These are phyloP conservation scores for Paramormyrops hopkinsi DNA, from an alignment of 2,797 vertebrate genomes.

Conservation along the genomic window DNA sequence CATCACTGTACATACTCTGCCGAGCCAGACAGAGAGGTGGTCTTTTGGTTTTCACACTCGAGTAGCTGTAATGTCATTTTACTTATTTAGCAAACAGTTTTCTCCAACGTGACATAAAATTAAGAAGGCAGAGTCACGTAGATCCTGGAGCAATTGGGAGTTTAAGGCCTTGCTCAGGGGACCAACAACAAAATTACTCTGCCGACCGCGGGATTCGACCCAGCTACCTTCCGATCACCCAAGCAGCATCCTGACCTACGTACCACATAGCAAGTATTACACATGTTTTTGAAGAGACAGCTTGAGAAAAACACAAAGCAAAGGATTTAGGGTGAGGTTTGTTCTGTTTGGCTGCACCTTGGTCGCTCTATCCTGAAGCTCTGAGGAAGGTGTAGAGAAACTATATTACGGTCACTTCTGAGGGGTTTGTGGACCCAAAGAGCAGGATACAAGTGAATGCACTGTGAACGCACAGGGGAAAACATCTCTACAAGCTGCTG, in stretches of 20 bases:
- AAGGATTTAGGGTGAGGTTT: conserved; percentile 40
- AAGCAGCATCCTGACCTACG: not conserved
- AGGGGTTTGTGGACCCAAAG: not conserved
- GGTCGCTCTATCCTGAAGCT: not conserved
- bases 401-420: not conserved
- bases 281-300: not conserved
- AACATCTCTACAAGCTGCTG: not conserved
- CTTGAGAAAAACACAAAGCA: not conserved
- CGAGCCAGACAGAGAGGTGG: not conserved
- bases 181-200: not conserved
- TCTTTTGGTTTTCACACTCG: not conserved
- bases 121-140: not conserved
- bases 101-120: not conserved
- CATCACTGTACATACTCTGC: not conserved
- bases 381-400: not conserved
- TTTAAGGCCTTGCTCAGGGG: not conserved
- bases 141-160: not conserved
- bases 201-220: not conserved
- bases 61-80: not conserved
- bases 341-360: conserved; percentile 46
- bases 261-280: not conserved
- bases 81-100: not conserved
- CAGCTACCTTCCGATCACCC: not conserved
- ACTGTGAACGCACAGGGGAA: not conserved
- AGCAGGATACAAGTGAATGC: not conserved